Evolutionary conservation across 2,113 vertebrate genomes (phyloP), one percentile per base, ranked within the genome.

Genomic region (Monopterus albus): DNA sequence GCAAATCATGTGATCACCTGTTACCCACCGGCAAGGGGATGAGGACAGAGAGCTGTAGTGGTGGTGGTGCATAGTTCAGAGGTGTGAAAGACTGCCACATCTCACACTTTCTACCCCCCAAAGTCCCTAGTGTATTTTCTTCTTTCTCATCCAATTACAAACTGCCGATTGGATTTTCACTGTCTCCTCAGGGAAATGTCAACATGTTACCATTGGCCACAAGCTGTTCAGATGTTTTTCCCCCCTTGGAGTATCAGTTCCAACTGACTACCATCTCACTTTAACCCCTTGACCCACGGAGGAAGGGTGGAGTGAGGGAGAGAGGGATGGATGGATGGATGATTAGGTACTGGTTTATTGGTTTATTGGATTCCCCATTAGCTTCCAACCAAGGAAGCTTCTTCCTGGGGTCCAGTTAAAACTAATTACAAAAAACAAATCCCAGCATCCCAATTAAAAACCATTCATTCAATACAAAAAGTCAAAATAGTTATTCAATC

Each of bases 1-100:
- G 89, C 71, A 87, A 88, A 84, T 91, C 87, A 92, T 23, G 84
- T 92, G 92, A 91, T 90, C 91, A 89, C 86, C 84, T 82, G 72
- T 78, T 61, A 88, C 71, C 63, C 66, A 62, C 80, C 83, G 75
- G 82, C 75, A 77, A 11, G 60, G 52, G 56, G 55, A 50, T 12
- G 38, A 43, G 50, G 25, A 33, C 5, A 18, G 21, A 23, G 38
- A 13, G 29, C 35, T 39, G 14, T 5, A n/a, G n/a, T n/a, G 13
- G 29, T 18, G 25, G 39, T 33, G 35, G 18, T 36, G 43, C 33
- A 35, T 33, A 14, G 26, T 65, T 26, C 50, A 36, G 49, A 66
- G 36, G 61, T 53, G 38, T 60, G 64, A 66, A 64, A 72, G 12
- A 11, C 45, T 35, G 17, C n/a, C 3, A 17, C 33, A 46, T 18